A percentile compares a stretch with the other conserved stretches of the same genome.
Evolutionary conservation across 1,140 invertebrate species (phyloP).

Genomic region (Drosophila serrata): DNA sequence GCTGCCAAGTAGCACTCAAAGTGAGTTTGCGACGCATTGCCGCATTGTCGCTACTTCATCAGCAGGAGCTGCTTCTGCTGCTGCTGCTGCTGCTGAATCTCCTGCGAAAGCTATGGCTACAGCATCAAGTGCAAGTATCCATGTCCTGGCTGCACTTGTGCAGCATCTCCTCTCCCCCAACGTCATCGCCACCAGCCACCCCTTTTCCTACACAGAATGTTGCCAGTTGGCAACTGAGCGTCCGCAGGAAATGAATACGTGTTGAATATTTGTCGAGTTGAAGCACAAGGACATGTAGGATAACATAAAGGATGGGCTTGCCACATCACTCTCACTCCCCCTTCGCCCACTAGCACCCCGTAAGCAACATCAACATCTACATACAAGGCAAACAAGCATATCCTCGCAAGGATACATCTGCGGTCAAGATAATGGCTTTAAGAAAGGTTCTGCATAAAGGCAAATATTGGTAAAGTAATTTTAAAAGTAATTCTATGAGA

Average conservation of each 20-base stretch:
- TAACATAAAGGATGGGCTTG: slow-evolving; percentile 49
- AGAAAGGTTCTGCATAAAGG: not conserved
- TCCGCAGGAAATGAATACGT: slow-evolving; percentile 83
- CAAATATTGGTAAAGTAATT: not conserved
- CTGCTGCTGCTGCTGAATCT: slow-evolving; percentile 26
- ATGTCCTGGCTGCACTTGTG: slow-evolving; percentile 77
- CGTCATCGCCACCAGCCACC: slow-evolving; percentile 13
- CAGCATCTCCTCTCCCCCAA: slow-evolving; percentile 46
- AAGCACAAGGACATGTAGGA: slow-evolving; percentile 73
- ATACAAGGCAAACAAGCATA: slow-evolving; percentile 54
- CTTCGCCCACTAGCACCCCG: slow-evolving; percentile 6
- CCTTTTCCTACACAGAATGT: slow-evolving; percentile 52
- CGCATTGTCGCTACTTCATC: slow-evolving; percentile 83
- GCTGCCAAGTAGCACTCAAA: slow-evolving; percentile 78
- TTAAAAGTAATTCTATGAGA: not conserved
- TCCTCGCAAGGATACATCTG: slow-evolving; percentile 16
- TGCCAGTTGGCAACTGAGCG: slow-evolving; percentile 80
- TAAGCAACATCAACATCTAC: slow-evolving; percentile 36
- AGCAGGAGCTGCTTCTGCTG: slow-evolving; percentile 53
- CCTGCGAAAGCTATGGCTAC: slow-evolving; percentile 26
- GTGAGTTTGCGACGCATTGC: slow-evolving; percentile 83
- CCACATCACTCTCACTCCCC: slow-evolving; percentile 34
- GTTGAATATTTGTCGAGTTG: slow-evolving; percentile 83
- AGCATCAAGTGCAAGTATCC: slow-evolving; percentile 80
- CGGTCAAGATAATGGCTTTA: slow-evolving; percentile 18